Evolutionary conservation across 2,888 invertebrate genomes (phyloP).

Genomic region (Polia nebulosa): DNA sequence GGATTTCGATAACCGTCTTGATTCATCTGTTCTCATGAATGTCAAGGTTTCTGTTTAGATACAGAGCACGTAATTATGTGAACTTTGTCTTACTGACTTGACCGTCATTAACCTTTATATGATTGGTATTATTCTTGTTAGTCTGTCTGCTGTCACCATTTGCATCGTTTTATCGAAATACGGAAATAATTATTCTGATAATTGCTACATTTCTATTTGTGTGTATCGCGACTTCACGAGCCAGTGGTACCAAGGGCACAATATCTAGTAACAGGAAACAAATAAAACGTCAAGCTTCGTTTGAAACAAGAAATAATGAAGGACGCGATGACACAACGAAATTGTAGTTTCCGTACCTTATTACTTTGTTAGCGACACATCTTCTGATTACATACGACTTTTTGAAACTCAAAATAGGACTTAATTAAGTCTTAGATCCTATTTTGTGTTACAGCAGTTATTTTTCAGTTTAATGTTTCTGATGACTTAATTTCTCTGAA

Average conservation of each 20-base stretch:
- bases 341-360: constrained; percentile 13
- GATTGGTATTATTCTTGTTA: neutral
- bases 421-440: no score
- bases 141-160: constrained; percentile 2
- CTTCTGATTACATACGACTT: constrained; percentile 1
- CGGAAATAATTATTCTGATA: neutral
- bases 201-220: constrained; percentile 17
- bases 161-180: constrained; percentile 1
- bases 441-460: no score
- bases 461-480: no score
- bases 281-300: constrained; percentile 18
- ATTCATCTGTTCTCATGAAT: neutral
- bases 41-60: constrained; percentile 21
- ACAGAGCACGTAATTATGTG: constrained; percentile 12
- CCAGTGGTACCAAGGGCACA: constrained; percentile 12
- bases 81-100: constrained; percentile 26
- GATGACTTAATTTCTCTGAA: neutral
- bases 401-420: neutral
- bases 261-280: constrained; percentile 37
- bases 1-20: neutral
- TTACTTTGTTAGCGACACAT: neutral
- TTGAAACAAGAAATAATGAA: constrained; percentile 38
- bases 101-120: constrained; percentile 14
- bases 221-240: neutral
- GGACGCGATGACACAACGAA: constrained; percentile 26